A percentile compares a stretch with the other conserved stretches of the same genome.
Evolutionary conservation across 2,797 vertebrate species (phyloP).

Genomic region (Oryzias dopingdopingensis): DNA sequence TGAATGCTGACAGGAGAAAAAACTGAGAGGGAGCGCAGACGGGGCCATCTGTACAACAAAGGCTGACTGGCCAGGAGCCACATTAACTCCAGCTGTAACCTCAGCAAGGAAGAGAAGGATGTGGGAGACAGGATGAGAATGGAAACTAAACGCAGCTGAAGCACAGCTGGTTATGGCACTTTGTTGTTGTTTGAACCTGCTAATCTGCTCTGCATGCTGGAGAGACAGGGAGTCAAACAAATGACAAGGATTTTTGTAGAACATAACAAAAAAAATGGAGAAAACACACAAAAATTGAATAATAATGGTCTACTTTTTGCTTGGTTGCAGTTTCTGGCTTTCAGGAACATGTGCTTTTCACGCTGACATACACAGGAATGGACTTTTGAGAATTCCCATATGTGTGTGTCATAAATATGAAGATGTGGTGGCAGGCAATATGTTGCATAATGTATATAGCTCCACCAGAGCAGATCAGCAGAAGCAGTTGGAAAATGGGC

Average conservation of each 20-base stretch:
- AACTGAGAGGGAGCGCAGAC: conserved; percentile 20
- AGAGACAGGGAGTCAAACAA: conserved; percentile 21
- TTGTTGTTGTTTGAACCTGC: conserved; percentile 27
- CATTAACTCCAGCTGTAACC: conserved; percentile 59
- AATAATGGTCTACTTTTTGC: too few relatives aligned
- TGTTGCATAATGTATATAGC: conserved; percentile 56
- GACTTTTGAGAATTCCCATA: conserved; percentile 14
- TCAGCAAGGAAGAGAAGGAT: conserved; percentile 47
- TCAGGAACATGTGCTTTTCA: conserved; percentile 22
- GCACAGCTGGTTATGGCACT: conserved; percentile 31
- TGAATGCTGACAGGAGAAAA: conserved; percentile 29
- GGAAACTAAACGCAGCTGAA: conserved; percentile 12
- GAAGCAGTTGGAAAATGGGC: conserved; percentile 26
- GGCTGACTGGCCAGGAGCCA: conserved; percentile 40
- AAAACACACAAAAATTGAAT: not conserved
- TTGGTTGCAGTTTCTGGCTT: not conserved
- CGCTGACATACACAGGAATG: not conserved
- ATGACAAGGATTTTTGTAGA: not conserved
- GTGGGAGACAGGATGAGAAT: conserved; percentile 10
- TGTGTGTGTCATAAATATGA: conserved; percentile 47
- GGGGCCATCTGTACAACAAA: conserved; percentile 60
- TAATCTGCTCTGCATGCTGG: conserved; percentile 14
- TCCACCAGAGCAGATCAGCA: conserved; percentile 39
- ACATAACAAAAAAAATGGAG: not conserved
- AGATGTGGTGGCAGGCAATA: conserved; percentile 40